phyloP scores from a whole-genome alignment of 2,888 invertebrate genomes.

The Gisinianus flammeolus region DNA sequence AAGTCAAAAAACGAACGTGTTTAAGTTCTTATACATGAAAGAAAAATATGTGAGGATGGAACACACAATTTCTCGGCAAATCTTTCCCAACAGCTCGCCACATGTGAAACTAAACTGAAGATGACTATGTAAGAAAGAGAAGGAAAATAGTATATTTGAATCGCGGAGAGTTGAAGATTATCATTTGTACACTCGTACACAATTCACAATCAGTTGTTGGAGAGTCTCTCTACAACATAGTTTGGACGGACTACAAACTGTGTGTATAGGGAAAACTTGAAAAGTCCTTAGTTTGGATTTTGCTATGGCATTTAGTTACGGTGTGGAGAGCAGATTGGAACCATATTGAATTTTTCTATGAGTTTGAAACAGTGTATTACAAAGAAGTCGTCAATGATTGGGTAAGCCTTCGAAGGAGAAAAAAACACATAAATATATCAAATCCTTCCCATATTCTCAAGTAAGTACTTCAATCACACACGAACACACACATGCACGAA shows the following conservation, averaged over 20 bases:
- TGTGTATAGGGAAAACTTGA: background rate
- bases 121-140: background rate
- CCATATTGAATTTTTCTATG: slow-evolving; percentile 30
- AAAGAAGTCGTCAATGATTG: slow-evolving; percentile 36
- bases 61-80: background rate
- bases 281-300: background rate
- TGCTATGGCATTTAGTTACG: slow-evolving; percentile 40
- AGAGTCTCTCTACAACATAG: too few relatives aligned
- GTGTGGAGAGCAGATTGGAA: slow-evolving; percentile 37
- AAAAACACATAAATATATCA: slow-evolving; percentile 28
- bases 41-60: background rate
- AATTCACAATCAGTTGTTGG: too few relatives aligned
- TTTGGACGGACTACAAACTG: too few relatives aligned
- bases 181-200: background rate
- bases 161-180: slow-evolving; percentile 17
- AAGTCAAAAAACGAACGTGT: too few relatives aligned
- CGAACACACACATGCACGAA: background rate
- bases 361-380: slow-evolving; percentile 43
- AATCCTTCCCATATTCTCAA: slow-evolving; percentile 28
- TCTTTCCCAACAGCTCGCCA: slow-evolving; percentile 1
- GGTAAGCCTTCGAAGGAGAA: slow-evolving; percentile 20
- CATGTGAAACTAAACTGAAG: slow-evolving; percentile 25
- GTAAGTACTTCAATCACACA: slow-evolving; percentile 9
- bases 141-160: background rate
- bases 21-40: too few relatives aligned